A percentile compares a stretch with the other conserved stretches of the same genome.
These are phyloP conservation scores for Harpalus rufipes DNA, from an alignment of 2,888 invertebrate genomes.

Conservation along the genomic window DNA sequence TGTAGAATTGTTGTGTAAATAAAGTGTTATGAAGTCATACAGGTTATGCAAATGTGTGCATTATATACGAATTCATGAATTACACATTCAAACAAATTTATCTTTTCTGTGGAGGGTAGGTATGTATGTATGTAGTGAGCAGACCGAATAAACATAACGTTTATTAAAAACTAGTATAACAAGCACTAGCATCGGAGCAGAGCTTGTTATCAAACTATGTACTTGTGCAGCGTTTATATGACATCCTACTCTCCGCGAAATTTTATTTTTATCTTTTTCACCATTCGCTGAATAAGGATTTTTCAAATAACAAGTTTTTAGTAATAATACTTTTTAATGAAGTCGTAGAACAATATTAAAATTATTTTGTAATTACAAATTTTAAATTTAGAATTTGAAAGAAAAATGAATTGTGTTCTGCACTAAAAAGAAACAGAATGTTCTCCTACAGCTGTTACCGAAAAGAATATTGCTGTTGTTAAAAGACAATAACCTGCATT, in stretches of 20 bases:
- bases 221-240: background rate
- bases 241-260: background rate
- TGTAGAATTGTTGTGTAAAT: constrained; percentile 20
- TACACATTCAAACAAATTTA: constrained; percentile 15
- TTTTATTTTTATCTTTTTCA: background rate
- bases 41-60: constrained; percentile 27
- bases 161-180: constrained; percentile 12
- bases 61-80: constrained; percentile 23
- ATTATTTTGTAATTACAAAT: too few species aligned
- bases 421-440: too few species aligned
- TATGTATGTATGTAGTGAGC: background rate
- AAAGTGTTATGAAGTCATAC: constrained; percentile 13
- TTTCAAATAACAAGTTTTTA: constrained; percentile 51
- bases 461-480: too few species aligned
- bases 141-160: constrained; percentile 5
- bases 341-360: too few species aligned
- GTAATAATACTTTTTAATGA: too few species aligned
- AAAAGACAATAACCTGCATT: too few species aligned
- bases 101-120: background rate
- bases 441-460: too few species aligned
- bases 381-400: too few species aligned
- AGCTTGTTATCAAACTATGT: background rate
- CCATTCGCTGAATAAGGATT: constrained; percentile 10
- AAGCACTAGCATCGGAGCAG: background rate
- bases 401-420: too few species aligned